A percentile compares a stretch with the other conserved stretches of the same genome.
These are phyloP conservation scores for Tetramorium parvispinum DNA, from an alignment of 1,140 invertebrate genomes.

Conservation along the genomic window DNA sequence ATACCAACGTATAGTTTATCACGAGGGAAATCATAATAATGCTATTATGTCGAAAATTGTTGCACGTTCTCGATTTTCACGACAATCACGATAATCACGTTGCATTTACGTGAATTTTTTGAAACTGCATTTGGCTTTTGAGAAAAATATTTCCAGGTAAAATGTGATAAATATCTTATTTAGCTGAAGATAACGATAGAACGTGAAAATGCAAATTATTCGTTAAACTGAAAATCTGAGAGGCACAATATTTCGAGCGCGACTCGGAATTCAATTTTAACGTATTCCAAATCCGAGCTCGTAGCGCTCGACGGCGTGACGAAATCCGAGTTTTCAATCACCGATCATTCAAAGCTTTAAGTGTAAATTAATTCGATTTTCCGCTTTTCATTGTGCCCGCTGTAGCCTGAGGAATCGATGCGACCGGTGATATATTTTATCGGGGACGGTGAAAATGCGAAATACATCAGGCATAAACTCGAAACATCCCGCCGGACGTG, in stretches of 20 bases:
- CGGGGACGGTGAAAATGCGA: constrained; percentile 22
- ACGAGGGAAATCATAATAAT: background rate
- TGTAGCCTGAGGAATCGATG: constrained; percentile 44
- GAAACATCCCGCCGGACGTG: constrained; percentile 38
- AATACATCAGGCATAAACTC: constrained; percentile 50
- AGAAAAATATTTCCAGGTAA: background rate
- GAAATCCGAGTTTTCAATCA: constrained; percentile 48
- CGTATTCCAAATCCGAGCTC: constrained; percentile 27
- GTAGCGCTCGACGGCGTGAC: background rate
- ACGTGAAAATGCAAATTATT: background rate
- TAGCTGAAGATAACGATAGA: background rate
- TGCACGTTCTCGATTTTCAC: background rate
- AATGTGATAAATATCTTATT: background rate
- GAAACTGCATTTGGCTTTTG: background rate
- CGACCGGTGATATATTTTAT: constrained; percentile 50
- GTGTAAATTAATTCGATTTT: constrained; percentile 61
- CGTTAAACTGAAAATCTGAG: constrained; percentile 10
- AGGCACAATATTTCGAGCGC: constrained; percentile 5
- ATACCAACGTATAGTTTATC: background rate
- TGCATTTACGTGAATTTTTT: background rate
- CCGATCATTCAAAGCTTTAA: constrained; percentile 53
- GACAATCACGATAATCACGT: background rate
- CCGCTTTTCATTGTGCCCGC: constrained; percentile 50
- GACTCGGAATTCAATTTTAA: constrained; percentile 46
- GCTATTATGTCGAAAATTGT: background rate